These are phyloP conservation scores for Catamblyrhynchus diadema DNA, from an alignment of 2,797 vertebrate genomes.

Conservation along the genomic window DNA sequence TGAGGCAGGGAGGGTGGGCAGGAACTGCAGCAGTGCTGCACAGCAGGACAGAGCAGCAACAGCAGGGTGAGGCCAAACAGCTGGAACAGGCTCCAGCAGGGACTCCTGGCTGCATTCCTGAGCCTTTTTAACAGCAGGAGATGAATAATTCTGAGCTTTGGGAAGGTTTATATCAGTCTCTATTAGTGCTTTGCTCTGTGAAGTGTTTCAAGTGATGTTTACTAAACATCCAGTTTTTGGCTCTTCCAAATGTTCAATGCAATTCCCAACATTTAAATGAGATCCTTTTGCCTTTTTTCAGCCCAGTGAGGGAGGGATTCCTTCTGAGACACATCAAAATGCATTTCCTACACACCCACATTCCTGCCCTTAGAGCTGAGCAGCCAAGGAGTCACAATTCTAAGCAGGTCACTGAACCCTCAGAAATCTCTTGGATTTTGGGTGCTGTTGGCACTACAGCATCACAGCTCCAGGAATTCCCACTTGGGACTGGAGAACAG, in stretches of 20 bases:
- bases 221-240: not conserved
- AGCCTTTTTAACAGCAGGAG: not conserved
- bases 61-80: not conserved
- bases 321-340: not conserved
- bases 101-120: not conserved
- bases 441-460: not conserved
- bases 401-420: not conserved
- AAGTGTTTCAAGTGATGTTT: slow-evolving; percentile 8
- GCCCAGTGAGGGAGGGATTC: not conserved
- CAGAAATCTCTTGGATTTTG: not conserved
- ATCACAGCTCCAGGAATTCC: not conserved
- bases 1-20: not conserved
- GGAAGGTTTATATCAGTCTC: not conserved
- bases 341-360: not conserved
- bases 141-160: not conserved
- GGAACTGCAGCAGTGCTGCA: not conserved
- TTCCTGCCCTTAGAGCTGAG: not conserved
- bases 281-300: not conserved
- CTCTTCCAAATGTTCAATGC: not conserved
- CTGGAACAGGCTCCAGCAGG: not conserved
- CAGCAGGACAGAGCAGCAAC: not conserved
- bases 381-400: not conserved
- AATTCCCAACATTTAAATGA: not conserved
- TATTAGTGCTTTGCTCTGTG: not conserved
- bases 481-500: not conserved